Percentiles rank a stretch among this genome's conserved stretches.
Conservation (phyloP, 2,888 invertebrate genomes). For the Cyrtodaria siliqua region DNA sequence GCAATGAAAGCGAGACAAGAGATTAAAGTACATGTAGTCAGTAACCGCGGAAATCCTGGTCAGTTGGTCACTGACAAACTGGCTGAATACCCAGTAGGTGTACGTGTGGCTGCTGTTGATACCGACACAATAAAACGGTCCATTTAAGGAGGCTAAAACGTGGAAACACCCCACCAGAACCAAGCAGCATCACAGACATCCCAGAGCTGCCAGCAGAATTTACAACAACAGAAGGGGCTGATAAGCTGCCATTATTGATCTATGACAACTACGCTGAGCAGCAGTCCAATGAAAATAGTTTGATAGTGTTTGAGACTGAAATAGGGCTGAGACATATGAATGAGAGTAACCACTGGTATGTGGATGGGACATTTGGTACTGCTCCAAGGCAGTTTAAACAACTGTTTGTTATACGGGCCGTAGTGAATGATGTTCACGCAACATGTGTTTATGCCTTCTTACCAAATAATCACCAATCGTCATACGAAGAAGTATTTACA, state of each 20-base stretch:
- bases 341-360: slow-evolving; percentile 5
- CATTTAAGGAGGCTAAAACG: slow-evolving; percentile 1
- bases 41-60: slow-evolving; percentile 1
- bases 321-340: neutral
- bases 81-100: slow-evolving; percentile 3
- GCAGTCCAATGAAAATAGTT: slow-evolving; percentile 4
- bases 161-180: slow-evolving; percentile 10
- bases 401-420: slow-evolving; percentile 5
- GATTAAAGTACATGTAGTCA: neutral
- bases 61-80: slow-evolving; percentile 4
- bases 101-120: slow-evolving; percentile 15
- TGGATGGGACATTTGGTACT: slow-evolving; percentile 13
- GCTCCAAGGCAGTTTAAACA: slow-evolving; percentile 13
- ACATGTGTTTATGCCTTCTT: slow-evolving; percentile 14
- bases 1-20: slow-evolving; percentile 11
- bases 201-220: slow-evolving; percentile 4
- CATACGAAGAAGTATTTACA: no score
- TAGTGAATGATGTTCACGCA: neutral
- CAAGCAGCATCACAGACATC: slow-evolving; percentile 9
- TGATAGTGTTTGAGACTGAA: slow-evolving; percentile 20
- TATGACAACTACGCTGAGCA: neutral
- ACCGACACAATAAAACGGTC: slow-evolving; percentile 1
- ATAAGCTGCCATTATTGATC: neutral
- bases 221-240: neutral
- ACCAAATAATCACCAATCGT: neutral